phyloP scores from a whole-genome alignment of 2,797 vertebrate genomes.

The Champsocephalus gunnari region DNA sequence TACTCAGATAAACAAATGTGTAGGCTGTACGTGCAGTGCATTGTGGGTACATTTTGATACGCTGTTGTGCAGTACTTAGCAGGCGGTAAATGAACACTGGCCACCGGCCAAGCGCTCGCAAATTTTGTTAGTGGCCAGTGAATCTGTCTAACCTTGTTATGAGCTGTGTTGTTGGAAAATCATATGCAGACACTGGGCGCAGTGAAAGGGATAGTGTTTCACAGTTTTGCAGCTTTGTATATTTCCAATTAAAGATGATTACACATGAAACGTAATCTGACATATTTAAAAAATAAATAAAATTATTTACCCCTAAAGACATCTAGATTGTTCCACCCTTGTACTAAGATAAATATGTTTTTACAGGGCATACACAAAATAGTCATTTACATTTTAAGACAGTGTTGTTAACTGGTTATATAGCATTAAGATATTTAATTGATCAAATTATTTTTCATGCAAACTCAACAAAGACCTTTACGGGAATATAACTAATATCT shows the following conservation, averaged over 20 bases:
- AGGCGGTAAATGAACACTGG: conserved; percentile 35
- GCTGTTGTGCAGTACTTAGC: conserved; percentile 6
- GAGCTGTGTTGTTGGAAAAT: conserved; percentile 14
- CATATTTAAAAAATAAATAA: not conserved
- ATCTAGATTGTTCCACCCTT: not conserved
- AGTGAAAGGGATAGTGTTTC: not conserved
- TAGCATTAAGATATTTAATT: not conserved
- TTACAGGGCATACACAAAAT: not conserved
- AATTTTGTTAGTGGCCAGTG: conserved; percentile 24
- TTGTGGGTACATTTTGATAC: conserved; percentile 9
- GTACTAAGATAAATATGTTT: not conserved
- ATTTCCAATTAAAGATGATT: conserved; percentile 5
- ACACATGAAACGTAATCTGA: not conserved
- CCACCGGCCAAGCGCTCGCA: conserved; percentile 24
- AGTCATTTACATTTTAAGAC: not conserved
- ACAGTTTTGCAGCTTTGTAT: not conserved
- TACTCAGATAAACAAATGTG: conserved; percentile 4
- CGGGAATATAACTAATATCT: not conserved
- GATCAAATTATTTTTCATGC: not conserved
- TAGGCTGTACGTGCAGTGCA: not conserved
- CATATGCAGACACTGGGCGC: not conserved
- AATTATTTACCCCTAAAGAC: not conserved
- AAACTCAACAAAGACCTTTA: not conserved
- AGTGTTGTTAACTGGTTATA: not conserved
- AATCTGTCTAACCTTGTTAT: conserved; percentile 37